These are phyloP conservation scores for Aspidapion aeneum DNA, from an alignment of 2,888 invertebrate genomes.

Conservation along the genomic window DNA sequence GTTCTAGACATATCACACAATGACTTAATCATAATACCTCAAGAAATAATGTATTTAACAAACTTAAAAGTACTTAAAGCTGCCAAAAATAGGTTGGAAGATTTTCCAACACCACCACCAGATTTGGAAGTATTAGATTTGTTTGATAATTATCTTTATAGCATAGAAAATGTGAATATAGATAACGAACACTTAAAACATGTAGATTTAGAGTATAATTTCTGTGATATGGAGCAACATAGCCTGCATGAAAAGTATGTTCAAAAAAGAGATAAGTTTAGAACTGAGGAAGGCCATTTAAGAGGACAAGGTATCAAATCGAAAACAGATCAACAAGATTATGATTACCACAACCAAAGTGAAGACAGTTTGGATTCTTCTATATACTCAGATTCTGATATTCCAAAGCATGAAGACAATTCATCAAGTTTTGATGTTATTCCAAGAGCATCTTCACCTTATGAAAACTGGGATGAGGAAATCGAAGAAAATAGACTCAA, in stretches of 20 bases:
- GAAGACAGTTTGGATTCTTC: neutral
- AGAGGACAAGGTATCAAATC: neutral
- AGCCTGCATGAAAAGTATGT: slow-evolving; percentile 19
- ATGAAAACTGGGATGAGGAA: slow-evolving; percentile 32
- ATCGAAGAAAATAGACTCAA: slow-evolving; percentile 5
- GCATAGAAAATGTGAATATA: slow-evolving; percentile 11
- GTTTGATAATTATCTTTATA: slow-evolving; percentile 29
- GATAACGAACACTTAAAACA: slow-evolving; percentile 11
- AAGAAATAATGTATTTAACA: slow-evolving; percentile 21
- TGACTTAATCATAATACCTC: slow-evolving; percentile 25
- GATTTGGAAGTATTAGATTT: slow-evolving; percentile 31
- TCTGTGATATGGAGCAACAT: slow-evolving; percentile 20
- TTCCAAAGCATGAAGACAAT: slow-evolving; percentile 4
- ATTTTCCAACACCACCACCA: slow-evolving; percentile 20
- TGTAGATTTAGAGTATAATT: slow-evolving; percentile 31
- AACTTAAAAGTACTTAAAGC: slow-evolving; percentile 25
- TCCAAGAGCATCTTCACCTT: neutral
- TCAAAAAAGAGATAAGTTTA: slow-evolving; percentile 20
- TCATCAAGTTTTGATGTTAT: neutral
- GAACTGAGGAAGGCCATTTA: too few relatives aligned
- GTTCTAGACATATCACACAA: slow-evolving; percentile 32
- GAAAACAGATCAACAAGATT: too few relatives aligned
- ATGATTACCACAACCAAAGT: neutral
- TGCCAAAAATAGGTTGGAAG: slow-evolving; percentile 27
- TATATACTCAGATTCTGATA: slow-evolving; percentile 9